Conservation (phyloP, 2,797 vertebrate species). For the Dryobates pubescens region DNA sequence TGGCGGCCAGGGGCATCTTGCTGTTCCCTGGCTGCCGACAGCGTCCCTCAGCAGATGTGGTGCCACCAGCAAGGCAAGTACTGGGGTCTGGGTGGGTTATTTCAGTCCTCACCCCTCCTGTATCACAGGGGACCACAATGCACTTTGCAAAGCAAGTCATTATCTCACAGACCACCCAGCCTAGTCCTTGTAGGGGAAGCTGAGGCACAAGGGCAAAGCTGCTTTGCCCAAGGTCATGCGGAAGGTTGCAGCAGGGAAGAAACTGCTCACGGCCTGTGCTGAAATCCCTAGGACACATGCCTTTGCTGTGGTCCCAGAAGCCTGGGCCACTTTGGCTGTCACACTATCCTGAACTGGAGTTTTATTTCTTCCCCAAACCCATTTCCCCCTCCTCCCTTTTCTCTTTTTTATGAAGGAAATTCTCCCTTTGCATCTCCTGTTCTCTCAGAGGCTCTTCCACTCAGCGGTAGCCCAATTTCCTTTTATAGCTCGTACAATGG, state of each 20-base stretch:
- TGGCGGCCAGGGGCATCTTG: not conserved
- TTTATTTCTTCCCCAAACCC: constrained; percentile 28
- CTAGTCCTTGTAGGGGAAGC: not conserved
- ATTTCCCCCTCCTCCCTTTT: not conserved
- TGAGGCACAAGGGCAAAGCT: not conserved
- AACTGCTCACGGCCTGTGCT: fast-evolving
- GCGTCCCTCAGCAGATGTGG: not conserved
- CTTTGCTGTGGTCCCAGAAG: constrained; percentile 4
- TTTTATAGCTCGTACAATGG: constrained; percentile 70
- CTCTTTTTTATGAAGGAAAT: constrained; percentile 52
- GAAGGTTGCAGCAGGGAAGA: not conserved
- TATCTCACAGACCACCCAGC: not conserved
- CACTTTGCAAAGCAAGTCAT: not conserved
- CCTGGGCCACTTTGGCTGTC: constrained; percentile 26
- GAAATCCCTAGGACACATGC: not conserved
- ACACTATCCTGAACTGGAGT: constrained; percentile 5
- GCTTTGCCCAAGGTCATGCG: not conserved
- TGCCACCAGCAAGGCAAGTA: not conserved
- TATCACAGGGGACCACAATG: not conserved
- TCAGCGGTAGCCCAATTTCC: constrained; percentile 68
- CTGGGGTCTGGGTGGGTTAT: fast-evolving
- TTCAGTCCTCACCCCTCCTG: fast-evolving
- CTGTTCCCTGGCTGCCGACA: not conserved
- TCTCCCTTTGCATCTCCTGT: constrained; percentile 19
- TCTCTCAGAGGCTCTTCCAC: constrained; percentile 64